A percentile compares a stretch with the other conserved stretches of the same genome.
These are phyloP conservation scores for Caenorhabditis drosophilae DNA, from an alignment of 2,888 invertebrate genomes.

Conservation along the genomic window DNA sequence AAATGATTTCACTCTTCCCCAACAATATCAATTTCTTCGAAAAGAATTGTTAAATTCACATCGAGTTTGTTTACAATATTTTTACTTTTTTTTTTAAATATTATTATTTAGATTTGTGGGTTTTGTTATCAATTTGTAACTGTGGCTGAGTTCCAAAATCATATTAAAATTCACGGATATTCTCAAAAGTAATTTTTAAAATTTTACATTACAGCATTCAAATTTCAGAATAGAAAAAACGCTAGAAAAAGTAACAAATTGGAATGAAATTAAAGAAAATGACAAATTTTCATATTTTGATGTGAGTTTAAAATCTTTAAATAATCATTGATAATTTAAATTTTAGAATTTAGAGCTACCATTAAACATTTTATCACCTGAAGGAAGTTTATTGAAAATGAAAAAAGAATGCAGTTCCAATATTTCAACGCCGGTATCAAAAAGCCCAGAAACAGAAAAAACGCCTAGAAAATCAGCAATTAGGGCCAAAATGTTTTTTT, in stretches of 20 bases:
- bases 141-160: constrained; percentile 3
- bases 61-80: background rate
- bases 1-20: constrained; percentile 25
- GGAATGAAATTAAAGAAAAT: background rate
- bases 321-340: background rate
- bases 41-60: background rate
- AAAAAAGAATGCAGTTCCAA: constrained; percentile 12
- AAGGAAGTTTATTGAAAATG: constrained; percentile 13
- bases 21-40: constrained; percentile 17
- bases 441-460: background rate
- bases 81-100: background rate
- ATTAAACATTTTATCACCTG: constrained; percentile 5
- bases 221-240: too few relatives aligned
- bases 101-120: constrained; percentile 19
- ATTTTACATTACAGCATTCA: too few relatives aligned
- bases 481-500: constrained; percentile 7
- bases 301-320: background rate
- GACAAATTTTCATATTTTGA: background rate
- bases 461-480: constrained; percentile 15
- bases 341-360: constrained; percentile 10
- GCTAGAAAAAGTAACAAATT: background rate
- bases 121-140: constrained; percentile 21
- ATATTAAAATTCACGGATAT: constrained; percentile 19
- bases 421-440: constrained; percentile 7
- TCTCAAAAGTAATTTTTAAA: too few relatives aligned